Percentiles rank a stretch among this genome's conserved stretches.
Conservation (phyloP, 2,797 vertebrate genomes). For the Spatula versicolor region DNA sequence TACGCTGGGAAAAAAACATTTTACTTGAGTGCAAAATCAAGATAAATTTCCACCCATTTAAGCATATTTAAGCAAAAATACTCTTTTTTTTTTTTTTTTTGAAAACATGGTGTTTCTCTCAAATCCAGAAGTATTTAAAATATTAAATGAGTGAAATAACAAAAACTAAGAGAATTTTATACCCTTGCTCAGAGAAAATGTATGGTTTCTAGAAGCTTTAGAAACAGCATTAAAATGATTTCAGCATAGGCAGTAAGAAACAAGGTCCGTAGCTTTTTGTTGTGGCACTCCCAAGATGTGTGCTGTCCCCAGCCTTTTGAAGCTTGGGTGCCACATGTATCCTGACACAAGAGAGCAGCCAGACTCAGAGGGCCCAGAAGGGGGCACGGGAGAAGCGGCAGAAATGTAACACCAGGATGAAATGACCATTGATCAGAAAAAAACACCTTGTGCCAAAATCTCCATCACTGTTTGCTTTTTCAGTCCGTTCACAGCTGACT, state of each 20-base stretch:
- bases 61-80: background rate
- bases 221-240: background rate
- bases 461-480: background rate
- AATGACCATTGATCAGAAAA: background rate
- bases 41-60: background rate
- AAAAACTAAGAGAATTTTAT: background rate
- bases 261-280: background rate
- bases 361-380: background rate
- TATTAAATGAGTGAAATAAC: background rate
- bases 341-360: background rate
- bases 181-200: background rate
- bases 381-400: background rate
- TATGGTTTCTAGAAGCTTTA: background rate
- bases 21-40: background rate
- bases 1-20: background rate
- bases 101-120: background rate
- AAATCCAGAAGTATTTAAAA: background rate
- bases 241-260: background rate
- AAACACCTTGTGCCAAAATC: background rate
- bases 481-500: background rate
- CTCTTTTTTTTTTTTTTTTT: background rate
- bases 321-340: background rate
- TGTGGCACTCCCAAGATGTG: background rate
- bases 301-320: background rate
- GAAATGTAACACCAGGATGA: background rate